Percentiles rank a stretch among this genome's conserved stretches.
These are phyloP conservation scores for Epinephelus awoara DNA, from an alignment of 2,797 vertebrate genomes.

Conservation along the genomic window DNA sequence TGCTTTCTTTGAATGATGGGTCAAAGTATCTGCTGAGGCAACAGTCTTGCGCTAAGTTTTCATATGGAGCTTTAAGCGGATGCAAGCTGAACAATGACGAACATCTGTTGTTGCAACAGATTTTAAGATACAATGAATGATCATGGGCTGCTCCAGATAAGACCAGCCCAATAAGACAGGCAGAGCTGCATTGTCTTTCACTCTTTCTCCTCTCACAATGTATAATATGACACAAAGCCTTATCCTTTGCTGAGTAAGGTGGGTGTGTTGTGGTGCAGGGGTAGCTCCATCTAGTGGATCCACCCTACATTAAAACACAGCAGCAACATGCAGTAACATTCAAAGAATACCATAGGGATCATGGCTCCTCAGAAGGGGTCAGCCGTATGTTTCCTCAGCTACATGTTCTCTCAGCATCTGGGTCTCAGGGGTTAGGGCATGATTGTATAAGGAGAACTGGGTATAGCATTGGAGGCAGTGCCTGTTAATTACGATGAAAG, in stretches of 20 bases:
- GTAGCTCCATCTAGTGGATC: constrained; percentile 68
- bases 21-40: constrained; percentile 17
- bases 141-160: neutral
- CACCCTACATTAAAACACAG: neutral
- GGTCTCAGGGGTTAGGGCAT: no score
- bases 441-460: no score
- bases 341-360: neutral
- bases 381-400: no score
- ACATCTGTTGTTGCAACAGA: neutral
- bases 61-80: neutral
- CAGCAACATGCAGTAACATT: neutral
- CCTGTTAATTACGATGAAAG: no score
- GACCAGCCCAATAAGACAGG: neutral
- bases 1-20: constrained; percentile 14
- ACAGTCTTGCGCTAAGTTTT: neutral
- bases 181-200: constrained; percentile 1
- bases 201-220: neutral
- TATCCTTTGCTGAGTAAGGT: neutral
- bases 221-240: constrained; percentile 21
- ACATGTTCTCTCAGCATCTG: no score
- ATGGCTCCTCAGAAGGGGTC: neutral
- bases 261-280: constrained; percentile 16
- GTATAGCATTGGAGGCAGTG: no score
- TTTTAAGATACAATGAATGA: constrained; percentile 1
- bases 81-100: neutral